These are phyloP conservation scores for Augochlorella aurata DNA, from an alignment of 2,888 invertebrate genomes.

Conservation along the genomic window DNA sequence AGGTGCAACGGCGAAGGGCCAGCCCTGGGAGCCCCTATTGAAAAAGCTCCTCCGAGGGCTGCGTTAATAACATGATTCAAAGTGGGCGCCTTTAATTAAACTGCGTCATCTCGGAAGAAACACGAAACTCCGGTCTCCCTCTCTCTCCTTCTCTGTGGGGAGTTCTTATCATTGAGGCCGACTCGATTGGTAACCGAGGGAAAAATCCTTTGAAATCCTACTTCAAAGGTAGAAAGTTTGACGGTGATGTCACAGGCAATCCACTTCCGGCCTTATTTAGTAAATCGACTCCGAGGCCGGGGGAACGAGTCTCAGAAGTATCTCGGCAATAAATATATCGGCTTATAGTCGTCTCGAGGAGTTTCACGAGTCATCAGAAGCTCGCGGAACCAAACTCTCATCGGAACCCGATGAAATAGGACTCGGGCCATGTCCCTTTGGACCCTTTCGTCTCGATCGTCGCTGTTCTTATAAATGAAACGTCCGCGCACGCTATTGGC, in stretches of 20 bases:
- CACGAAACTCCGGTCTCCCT: conserved; percentile 6
- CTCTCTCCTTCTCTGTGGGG: neutral
- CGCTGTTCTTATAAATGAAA: neutral
- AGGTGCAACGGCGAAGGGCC: neutral
- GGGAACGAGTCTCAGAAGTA: conserved; percentile 57
- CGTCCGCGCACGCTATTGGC: neutral
- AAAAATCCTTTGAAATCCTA: conserved; percentile 53
- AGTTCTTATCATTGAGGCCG: conserved; percentile 22
- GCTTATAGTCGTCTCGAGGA: conserved; percentile 64
- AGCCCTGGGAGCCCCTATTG: neutral
- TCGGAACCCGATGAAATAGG: conserved; percentile 58
- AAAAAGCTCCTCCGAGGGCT: neutral
- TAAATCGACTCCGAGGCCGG: conserved; percentile 60
- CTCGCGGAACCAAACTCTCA: conserved; percentile 52
- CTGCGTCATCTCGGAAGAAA: conserved; percentile 5
- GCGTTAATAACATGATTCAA: conserved; percentile 7
- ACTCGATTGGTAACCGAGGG: conserved; percentile 11
- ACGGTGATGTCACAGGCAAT: conserved; percentile 60
- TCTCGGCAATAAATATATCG: conserved; percentile 65
- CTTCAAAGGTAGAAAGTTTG: conserved; percentile 56
- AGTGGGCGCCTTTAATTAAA: conserved; percentile 23
- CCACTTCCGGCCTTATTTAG: conserved; percentile 67
- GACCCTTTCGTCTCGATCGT: conserved; percentile 27
- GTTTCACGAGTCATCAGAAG: conserved; percentile 65
- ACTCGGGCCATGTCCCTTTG: conserved; percentile 36